These are phyloP conservation scores for Echinarachnius parma DNA, from an alignment of 53 echinoderm and acorn worm species.

Conservation along the genomic window DNA sequence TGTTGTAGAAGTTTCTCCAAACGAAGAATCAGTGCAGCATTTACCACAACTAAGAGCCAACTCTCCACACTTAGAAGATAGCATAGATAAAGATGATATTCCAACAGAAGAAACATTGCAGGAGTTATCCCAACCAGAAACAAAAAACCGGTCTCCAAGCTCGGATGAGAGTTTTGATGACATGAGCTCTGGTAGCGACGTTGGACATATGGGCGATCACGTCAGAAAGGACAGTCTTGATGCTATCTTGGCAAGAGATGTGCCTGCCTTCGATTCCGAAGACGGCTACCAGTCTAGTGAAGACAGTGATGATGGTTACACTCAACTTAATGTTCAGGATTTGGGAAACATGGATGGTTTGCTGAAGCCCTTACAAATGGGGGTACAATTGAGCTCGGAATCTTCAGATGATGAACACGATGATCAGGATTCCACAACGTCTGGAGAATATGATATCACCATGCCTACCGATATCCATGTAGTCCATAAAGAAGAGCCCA, in stretches of 20 bases:
- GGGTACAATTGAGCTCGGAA: background rate
- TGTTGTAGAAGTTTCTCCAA: too few species aligned
- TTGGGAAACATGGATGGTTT: too few species aligned
- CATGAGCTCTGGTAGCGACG: slow-evolving; percentile 25
- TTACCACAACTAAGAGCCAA: too few species aligned
- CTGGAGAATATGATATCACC: slow-evolving; percentile 31
- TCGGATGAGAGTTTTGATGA: background rate
- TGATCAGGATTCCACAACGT: slow-evolving; percentile 38
- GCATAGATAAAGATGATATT: too few species aligned
- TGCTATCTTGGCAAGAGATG: slow-evolving; percentile 20
- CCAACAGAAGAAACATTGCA: slow-evolving; percentile 7
- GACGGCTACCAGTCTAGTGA: background rate
- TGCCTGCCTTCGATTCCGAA: slow-evolving; percentile 13
- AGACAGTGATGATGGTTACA: background rate
- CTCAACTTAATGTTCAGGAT: background rate
- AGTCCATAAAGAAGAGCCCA: background rate
- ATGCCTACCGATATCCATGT: background rate
- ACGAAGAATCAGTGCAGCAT: too few species aligned
- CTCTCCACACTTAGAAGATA: too few species aligned
- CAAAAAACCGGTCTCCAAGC: background rate
- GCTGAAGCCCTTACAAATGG: background rate
- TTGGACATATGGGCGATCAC: background rate
- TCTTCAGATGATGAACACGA: slow-evolving; percentile 14
- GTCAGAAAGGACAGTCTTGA: background rate
- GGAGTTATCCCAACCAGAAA: background rate